Conservation (phyloP, 2,113 vertebrate genomes). For the western clawed frog (Xenopus tropicalis) region UCB_Xtro_10.0 CM004449.2:98913001-98913500, state of each 20-base stretch:
- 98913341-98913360: conserved; percentile 12
- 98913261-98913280: conserved; percentile 15
- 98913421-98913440: background rate
- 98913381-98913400: background rate
- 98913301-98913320: background rate
- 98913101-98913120: too few relatives aligned
- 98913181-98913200: too few relatives aligned
- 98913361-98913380: background rate
- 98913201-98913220: too few relatives aligned
- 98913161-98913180: too few relatives aligned
- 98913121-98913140: too few relatives aligned
- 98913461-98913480: conserved; percentile 2
- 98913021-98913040: too few relatives aligned
- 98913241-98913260: background rate
- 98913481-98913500: conserved; percentile 4
- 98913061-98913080: too few relatives aligned
- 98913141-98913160: too few relatives aligned
- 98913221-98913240: too few relatives aligned
- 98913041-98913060: too few relatives aligned
- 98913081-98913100: too few relatives aligned
- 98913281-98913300: conserved; percentile 28
- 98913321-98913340: conserved; percentile 13
- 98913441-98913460: background rate
- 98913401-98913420: conserved; percentile 4
- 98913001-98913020: too few relatives aligned